These are phyloP conservation scores for Aphidoletes aphidimyza DNA, from an alignment of 2,888 invertebrate species.

Conservation along the genomic window DNA sequence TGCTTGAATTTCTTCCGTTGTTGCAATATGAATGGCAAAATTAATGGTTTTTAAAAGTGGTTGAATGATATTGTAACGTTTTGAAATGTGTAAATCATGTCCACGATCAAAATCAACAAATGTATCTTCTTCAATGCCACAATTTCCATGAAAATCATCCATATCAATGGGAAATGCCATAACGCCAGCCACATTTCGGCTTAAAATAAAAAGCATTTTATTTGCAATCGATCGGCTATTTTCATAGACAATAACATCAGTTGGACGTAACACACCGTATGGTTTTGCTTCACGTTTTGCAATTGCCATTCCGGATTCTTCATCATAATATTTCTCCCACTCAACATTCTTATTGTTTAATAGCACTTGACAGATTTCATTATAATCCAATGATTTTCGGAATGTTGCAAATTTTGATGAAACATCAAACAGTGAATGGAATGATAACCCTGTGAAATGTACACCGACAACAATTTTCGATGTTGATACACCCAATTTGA, in stretches of 20 bases:
- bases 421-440: too few relatives aligned
- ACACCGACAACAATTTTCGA: too few relatives aligned
- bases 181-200: slow-evolving; percentile 76
- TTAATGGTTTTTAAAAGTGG: slow-evolving; percentile 80
- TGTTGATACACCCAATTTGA: too few relatives aligned
- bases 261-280: background rate
- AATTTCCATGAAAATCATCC: slow-evolving; percentile 83
- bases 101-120: slow-evolving; percentile 67
- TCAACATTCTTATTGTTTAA: too few relatives aligned
- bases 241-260: background rate
- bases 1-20: background rate
- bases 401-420: too few relatives aligned
- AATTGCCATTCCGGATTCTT: background rate
- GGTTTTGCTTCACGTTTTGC: background rate
- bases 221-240: slow-evolving; percentile 72
- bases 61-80: slow-evolving; percentile 63
- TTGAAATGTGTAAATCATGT: slow-evolving; percentile 60
- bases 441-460: too few relatives aligned
- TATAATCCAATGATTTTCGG: too few relatives aligned
- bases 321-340: background rate
- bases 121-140: slow-evolving; percentile 68
- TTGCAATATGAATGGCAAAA: slow-evolving; percentile 63
- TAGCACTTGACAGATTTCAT: too few relatives aligned
- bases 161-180: slow-evolving; percentile 94
- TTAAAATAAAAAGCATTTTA: slow-evolving; percentile 77